phyloP scores from a whole-genome alignment of 1,140 invertebrate species.

The Ceratina calcarata region DNA sequence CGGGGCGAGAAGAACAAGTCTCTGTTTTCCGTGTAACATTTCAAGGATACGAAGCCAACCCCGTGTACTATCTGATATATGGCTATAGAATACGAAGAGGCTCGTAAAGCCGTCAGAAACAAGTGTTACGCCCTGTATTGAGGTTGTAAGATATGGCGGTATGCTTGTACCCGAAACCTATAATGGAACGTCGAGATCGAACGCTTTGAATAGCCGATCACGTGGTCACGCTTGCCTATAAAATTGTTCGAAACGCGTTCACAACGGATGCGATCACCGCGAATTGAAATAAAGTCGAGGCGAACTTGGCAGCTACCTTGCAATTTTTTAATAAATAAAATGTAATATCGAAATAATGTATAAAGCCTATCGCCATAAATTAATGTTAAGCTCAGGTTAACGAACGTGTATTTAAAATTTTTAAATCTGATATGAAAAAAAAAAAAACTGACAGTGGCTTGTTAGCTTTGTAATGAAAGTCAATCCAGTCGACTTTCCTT shows the following conservation, averaged over 20 bases:
- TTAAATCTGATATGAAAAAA: no score
- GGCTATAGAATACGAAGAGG: constrained; percentile 55
- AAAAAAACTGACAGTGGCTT: no score
- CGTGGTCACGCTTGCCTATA: constrained; percentile 26
- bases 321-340: no score
- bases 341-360: no score
- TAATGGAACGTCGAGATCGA: constrained; percentile 57
- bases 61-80: constrained; percentile 35
- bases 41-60: constrained; percentile 29
- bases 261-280: background rate
- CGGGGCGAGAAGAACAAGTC: constrained; percentile 3
- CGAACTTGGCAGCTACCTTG: no score
- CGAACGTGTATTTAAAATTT: no score
- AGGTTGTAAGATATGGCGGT: constrained; percentile 60
- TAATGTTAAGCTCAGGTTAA: no score
- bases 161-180: constrained; percentile 57
- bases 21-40: constrained; percentile 44
- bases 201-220: constrained; percentile 58
- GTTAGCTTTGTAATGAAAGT: no score
- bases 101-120: constrained; percentile 61
- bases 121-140: constrained; percentile 61
- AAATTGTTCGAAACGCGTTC: constrained; percentile 12
- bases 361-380: no score
- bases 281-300: background rate
- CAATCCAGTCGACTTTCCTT: background rate